phyloP scores from a whole-genome alignment of 1,140 invertebrate genomes.

The Probaryconus sp. region DNA sequence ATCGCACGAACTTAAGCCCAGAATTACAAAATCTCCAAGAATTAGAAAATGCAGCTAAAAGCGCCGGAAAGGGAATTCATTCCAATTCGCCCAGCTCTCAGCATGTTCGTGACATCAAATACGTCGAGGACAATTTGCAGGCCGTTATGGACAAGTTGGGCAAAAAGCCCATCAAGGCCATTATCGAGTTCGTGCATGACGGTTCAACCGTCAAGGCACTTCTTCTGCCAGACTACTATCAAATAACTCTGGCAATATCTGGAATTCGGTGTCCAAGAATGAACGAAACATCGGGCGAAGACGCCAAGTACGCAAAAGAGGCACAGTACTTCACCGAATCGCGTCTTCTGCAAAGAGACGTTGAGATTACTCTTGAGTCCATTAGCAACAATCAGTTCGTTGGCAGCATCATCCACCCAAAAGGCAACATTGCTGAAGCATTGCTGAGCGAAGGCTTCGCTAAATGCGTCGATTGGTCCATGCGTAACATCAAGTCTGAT shows the following conservation, averaged over 20 bases:
- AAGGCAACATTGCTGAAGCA: constrained; percentile 96
- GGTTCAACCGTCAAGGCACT: constrained; percentile 96
- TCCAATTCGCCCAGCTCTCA: constrained; percentile 77
- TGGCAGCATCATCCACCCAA: constrained; percentile 95
- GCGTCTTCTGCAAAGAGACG: constrained; percentile 93
- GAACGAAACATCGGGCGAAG: constrained; percentile 82
- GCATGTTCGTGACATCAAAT: constrained; percentile 92
- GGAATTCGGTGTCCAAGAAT: constrained; percentile 92
- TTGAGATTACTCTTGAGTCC: constrained; percentile 94
- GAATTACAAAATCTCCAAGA: constrained; percentile 86
- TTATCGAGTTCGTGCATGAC: constrained; percentile 97
- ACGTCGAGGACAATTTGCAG: constrained; percentile 90
- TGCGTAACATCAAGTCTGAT: constrained; percentile 90
- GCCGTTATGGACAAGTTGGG: constrained; percentile 89
- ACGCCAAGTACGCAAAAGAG: constrained; percentile 87
- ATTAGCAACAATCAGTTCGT: constrained; percentile 95
- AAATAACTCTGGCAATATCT: constrained; percentile 95
- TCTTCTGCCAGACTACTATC: constrained; percentile 91
- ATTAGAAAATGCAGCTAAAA: constrained; percentile 94
- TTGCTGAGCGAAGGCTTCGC: constrained; percentile 95
- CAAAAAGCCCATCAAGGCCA: constrained; percentile 88
- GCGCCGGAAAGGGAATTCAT: constrained; percentile 93
- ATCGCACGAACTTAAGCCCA: constrained; percentile 81
- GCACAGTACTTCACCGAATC: constrained; percentile 95
- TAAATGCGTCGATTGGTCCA: constrained; percentile 98